Evolutionary conservation across 2,797 vertebrate genomes (phyloP).

Genomic region (Ctenopoma multispine): DNA sequence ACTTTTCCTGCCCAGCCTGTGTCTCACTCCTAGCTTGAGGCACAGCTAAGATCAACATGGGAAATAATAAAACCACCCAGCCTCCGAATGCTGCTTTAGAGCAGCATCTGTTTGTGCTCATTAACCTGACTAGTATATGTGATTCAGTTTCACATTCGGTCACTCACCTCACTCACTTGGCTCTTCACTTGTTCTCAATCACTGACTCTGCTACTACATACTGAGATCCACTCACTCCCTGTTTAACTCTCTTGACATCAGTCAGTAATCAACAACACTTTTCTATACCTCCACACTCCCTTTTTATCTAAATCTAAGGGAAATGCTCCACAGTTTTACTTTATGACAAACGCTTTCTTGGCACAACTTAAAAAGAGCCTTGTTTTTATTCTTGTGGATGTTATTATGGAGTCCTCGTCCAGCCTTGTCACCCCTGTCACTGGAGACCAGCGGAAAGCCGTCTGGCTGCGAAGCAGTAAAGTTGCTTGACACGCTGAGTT

Average conservation of each 20-base stretch:
- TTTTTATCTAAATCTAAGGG: slow-evolving; percentile 67
- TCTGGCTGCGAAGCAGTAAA: slow-evolving; percentile 22
- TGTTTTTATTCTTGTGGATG: slow-evolving; percentile 51
- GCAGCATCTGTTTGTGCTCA: slow-evolving; percentile 64
- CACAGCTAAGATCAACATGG: slow-evolving; percentile 59
- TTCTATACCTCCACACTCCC: neutral
- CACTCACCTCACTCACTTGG: slow-evolving; percentile 55
- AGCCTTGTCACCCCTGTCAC: slow-evolving; percentile 77
- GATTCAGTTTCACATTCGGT: slow-evolving; percentile 58
- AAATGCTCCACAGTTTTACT: slow-evolving; percentile 76
- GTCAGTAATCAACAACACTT: slow-evolving; percentile 6
- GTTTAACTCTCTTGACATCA: slow-evolving; percentile 12
- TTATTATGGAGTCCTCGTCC: slow-evolving; percentile 62
- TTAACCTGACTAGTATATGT: slow-evolving; percentile 62
- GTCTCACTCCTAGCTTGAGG: slow-evolving; percentile 44
- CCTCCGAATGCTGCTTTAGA: slow-evolving; percentile 36
- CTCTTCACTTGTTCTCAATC: slow-evolving; percentile 34
- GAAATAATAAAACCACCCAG: slow-evolving; percentile 61
- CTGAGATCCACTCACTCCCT: slow-evolving; percentile 11
- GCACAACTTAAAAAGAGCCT: slow-evolving; percentile 82
- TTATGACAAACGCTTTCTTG: slow-evolving; percentile 85
- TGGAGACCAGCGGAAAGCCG: slow-evolving; percentile 47
- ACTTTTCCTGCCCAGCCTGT: slow-evolving; percentile 41
- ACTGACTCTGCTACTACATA: slow-evolving; percentile 21
- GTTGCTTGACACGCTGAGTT: slow-evolving; percentile 25